These are phyloP conservation scores for Eciton burchellii DNA, from an alignment of 1,140 invertebrate genomes.

Conservation along the genomic window DNA sequence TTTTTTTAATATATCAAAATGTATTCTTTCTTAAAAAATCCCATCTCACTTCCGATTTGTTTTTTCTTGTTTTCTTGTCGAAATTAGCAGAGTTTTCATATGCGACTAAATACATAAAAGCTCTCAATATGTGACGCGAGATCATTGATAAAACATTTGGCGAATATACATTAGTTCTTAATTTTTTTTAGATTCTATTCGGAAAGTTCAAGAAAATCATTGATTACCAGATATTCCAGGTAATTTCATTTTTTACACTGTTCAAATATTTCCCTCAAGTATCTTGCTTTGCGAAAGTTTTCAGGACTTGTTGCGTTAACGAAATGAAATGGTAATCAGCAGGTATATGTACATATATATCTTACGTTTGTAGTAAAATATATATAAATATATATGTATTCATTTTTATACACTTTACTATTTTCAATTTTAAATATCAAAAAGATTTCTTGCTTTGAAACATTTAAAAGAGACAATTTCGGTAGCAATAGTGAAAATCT, in stretches of 20 bases:
- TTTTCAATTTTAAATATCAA: conserved; percentile 49
- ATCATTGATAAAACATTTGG: conserved; percentile 51
- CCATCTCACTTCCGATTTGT: neutral
- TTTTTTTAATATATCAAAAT: conserved; percentile 6
- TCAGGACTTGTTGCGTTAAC: conserved; percentile 64
- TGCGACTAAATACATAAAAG: conserved; percentile 73
- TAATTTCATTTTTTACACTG: conserved; percentile 69
- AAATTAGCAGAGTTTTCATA: conserved; percentile 76
- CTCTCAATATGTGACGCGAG: conserved; percentile 55
- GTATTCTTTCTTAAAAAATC: neutral
- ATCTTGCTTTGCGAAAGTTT: conserved; percentile 66
- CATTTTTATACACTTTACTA: conserved; percentile 17
- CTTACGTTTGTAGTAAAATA: neutral
- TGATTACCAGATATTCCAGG: conserved; percentile 77
- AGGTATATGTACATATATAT: conserved; percentile 73
- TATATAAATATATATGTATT: neutral
- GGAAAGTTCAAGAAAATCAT: conserved; percentile 77
- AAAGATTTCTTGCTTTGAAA: conserved; percentile 10
- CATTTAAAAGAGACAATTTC: conserved; percentile 40
- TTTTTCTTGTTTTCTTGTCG: neutral
- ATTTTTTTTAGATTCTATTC: conserved; percentile 82
- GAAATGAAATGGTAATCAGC: conserved; percentile 60
- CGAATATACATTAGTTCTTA: conserved; percentile 75
- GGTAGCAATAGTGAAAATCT: conserved; percentile 33
- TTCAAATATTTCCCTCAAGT: conserved; percentile 46